A percentile compares a stretch with the other conserved stretches of the same genome.
Conservation (phyloP, 2,113 vertebrate genomes). For the Thymallus thymallus region DNA sequence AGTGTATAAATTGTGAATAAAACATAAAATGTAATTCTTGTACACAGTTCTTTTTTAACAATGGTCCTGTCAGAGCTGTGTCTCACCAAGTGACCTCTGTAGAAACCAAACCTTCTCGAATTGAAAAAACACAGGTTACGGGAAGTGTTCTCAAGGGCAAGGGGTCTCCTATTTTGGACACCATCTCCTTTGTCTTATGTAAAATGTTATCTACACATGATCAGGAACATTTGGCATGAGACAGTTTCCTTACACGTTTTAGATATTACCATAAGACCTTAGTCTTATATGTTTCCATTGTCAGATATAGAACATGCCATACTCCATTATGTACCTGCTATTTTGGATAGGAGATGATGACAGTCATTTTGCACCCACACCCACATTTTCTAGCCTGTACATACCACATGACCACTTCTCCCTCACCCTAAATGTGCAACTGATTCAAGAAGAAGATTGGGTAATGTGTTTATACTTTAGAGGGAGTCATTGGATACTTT, state of each 20-base stretch:
- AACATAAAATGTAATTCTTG: constrained; percentile 23
- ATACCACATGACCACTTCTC: constrained; percentile 34
- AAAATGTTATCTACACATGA: neutral
- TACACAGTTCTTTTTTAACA: neutral
- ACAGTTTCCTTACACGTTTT: neutral
- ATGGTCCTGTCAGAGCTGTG: no score
- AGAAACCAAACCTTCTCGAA: no score
- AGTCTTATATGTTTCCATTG: constrained; percentile 32
- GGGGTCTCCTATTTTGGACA: neutral
- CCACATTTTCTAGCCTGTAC: constrained; percentile 7
- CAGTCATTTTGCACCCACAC: constrained; percentile 8
- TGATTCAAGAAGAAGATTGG: neutral
- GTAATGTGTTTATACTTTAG: neutral
- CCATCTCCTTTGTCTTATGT: neutral
- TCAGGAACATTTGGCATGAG: neutral
- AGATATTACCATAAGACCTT: neutral
- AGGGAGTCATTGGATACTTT: no score
- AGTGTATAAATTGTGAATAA: constrained; percentile 44
- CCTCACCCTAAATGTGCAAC: constrained; percentile 4
- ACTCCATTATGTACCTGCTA: constrained; percentile 43
- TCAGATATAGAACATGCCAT: constrained; percentile 14
- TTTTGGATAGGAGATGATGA: constrained; percentile 52
- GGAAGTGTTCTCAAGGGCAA: neutral
- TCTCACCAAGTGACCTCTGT: neutral
- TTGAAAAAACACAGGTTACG: neutral